phyloP scores from a whole-genome alignment of 2,113 vertebrate genomes.

The Saimiri boliviensis region DNA sequence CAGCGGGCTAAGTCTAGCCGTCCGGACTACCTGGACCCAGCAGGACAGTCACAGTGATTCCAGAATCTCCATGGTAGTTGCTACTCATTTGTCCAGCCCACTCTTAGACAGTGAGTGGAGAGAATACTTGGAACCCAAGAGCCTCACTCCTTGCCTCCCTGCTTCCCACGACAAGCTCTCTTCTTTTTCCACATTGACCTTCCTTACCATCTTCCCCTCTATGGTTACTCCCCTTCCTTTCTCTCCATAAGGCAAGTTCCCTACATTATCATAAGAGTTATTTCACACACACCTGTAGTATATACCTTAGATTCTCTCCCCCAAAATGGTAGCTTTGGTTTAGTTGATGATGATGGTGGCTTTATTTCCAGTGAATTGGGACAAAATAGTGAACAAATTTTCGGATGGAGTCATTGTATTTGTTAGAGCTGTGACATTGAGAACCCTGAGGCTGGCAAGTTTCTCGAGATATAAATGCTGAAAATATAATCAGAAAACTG shows the following conservation, averaged over 20 bases:
- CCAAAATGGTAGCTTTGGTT: too few species aligned
- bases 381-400: not conserved
- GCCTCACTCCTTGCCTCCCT: not conserved
- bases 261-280: not conserved
- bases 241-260: not conserved
- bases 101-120: not conserved
- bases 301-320: not conserved
- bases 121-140: not conserved
- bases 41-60: not conserved
- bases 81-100: not conserved
- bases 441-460: not conserved
- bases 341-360: not conserved
- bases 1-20: too few species aligned
- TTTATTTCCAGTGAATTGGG: not conserved
- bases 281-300: too few species aligned
- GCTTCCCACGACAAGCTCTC: too few species aligned
- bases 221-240: not conserved
- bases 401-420: not conserved
- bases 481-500: not conserved
- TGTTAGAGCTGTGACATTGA: not conserved
- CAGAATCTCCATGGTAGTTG: not conserved
- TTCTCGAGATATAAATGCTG: not conserved
- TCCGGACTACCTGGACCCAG: not conserved
- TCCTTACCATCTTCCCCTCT: not conserved
- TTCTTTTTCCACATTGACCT: not conserved